Evolutionary conservation across 2,888 invertebrate genomes (phyloP), one percentile per base, ranked within the genome.

Genomic region (Fissipunctia ypsillon): DNA sequence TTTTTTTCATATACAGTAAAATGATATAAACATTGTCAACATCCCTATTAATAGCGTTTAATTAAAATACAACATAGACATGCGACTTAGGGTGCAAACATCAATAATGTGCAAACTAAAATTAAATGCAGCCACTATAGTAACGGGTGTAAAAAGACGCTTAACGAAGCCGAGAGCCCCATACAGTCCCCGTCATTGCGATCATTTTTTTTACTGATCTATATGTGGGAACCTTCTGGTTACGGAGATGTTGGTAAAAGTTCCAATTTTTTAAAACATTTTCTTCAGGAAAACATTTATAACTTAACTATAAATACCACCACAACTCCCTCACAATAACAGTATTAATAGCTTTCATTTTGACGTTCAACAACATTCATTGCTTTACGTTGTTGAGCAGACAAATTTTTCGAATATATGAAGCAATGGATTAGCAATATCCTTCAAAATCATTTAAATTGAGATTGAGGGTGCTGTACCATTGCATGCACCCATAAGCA

Each of bases 61-160:
- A 50, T 73, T 41, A 25, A 52, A 64, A n/a, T n/a, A 45, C 45
- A 75, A 74, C 25, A 74, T 22, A 41, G n/a, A 75, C 28, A 63
- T 75, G 61, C 63, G 45, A 45, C n/a, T 57, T 14, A 35, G 0
- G n/a, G 16, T 76, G 74, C 61, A 74, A 43, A 31, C 28, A 63
- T 63, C 19, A 54, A 69, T n/a, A 19, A n/a, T 28, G 28, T 52
- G 1, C 10, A 41, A 59, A 60, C 50, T 1, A 25, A 31, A 48
- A n/a, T 52, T 14, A 12, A 31, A 48, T 5, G 31, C 38, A 48
- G 38, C n/a, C 45, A 43, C 14, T 14, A 25, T 31, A 57, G 22
- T 57, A 57, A 57, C 1, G 7, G 35, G 14, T n/a, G 22, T n/a
- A 35, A 59, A 35, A 59, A 59, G 35, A 59, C n/a, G 14, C 14